Conservation (phyloP, 2,888 invertebrate genomes). For the Lasioglossum leucozonium region DNA sequence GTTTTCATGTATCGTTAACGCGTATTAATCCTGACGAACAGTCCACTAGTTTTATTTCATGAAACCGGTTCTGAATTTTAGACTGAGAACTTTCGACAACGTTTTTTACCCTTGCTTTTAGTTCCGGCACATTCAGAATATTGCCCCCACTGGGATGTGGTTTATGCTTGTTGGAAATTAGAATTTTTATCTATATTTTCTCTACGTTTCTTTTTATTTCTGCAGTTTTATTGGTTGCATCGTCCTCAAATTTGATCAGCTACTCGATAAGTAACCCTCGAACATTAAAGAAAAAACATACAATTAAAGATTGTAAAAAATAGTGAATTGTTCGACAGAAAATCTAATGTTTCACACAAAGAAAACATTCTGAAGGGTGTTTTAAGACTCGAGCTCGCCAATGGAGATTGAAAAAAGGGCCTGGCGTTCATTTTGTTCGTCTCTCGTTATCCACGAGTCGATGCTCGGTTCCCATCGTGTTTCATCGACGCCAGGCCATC, state of each 20-base stretch:
- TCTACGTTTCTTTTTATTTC: no score
- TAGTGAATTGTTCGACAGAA: background rate
- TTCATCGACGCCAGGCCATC: slow-evolving; percentile 20
- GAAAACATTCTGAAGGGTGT: background rate
- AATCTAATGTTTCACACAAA: background rate
- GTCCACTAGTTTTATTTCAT: background rate
- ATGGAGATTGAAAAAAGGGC: background rate
- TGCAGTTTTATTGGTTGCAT: no score
- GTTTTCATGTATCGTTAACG: background rate
- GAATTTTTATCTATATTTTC: no score
- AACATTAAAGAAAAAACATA: no score
- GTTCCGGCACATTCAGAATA: background rate
- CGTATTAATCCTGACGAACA: background rate
- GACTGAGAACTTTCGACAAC: background rate
- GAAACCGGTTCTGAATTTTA: background rate
- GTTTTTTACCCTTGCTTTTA: background rate
- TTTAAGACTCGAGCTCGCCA: background rate
- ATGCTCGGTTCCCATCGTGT: background rate
- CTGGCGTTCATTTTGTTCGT: slow-evolving; percentile 19
- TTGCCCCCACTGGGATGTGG: no score
- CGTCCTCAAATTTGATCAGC: no score
- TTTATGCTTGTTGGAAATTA: no score
- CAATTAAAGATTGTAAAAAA: background rate
- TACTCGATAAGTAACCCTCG: no score
- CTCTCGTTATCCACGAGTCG: slow-evolving; percentile 8